Conservation (phyloP, 2,888 invertebrate species). For the Frankliniella fusca region DNA sequence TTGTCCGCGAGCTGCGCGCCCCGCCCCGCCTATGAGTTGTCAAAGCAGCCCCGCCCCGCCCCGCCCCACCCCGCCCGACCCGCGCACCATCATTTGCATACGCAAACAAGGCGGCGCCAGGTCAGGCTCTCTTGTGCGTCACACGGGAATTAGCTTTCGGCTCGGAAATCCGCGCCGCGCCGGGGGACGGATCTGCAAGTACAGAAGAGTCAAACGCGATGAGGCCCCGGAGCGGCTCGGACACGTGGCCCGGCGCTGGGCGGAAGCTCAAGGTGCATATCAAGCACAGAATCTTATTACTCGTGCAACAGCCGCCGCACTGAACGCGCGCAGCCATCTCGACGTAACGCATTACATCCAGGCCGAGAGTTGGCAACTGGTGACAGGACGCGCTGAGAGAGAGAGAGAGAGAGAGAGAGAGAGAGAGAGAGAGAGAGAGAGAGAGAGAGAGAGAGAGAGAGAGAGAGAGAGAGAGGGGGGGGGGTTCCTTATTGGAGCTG, state of each 20-base stretch:
- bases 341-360: neutral
- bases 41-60: neutral
- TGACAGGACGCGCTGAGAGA: neutral
- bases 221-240: too few species aligned
- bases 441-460: neutral
- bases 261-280: too few species aligned
- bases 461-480: neutral
- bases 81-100: neutral
- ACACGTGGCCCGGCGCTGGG: too few species aligned
- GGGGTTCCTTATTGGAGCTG: neutral
- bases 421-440: conserved; percentile 1
- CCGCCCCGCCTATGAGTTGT: neutral
- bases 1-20: too few species aligned
- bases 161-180: too few species aligned
- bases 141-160: too few species aligned
- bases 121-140: too few species aligned
- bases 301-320: too few species aligned
- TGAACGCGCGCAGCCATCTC: neutral
- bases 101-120: neutral
- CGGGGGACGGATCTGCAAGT: too few species aligned
- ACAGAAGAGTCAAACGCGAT: neutral
- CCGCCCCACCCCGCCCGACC: neutral
- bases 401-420: neutral
- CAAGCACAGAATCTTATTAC: too few species aligned
- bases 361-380: conserved; percentile 8